Evolutionary conservation across 2,888 invertebrate genomes (phyloP).

Genomic region (Drosophila planitibia): DNA sequence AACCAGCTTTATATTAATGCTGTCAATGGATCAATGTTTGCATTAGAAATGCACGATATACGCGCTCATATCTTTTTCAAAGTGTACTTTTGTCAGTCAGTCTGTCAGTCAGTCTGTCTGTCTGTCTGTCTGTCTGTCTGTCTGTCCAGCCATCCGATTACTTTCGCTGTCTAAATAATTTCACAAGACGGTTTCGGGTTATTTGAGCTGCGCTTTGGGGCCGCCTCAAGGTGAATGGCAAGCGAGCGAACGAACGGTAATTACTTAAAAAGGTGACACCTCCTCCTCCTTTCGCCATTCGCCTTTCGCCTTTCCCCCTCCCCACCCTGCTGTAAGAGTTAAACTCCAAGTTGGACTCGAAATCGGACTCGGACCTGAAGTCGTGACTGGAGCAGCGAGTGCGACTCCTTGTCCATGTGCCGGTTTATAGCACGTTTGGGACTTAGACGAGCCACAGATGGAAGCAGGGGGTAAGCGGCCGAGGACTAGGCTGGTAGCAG

Average conservation of each 20-base stretch:
- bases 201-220: conserved; percentile 64
- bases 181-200: conserved; percentile 71
- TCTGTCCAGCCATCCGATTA: conserved; percentile 61
- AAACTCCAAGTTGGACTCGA: conserved; percentile 6
- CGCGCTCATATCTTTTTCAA: background rate
- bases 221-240: conserved; percentile 76
- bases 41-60: background rate
- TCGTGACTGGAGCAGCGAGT: conserved; percentile 32
- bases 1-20: background rate
- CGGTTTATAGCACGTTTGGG: conserved; percentile 72
- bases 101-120: background rate
- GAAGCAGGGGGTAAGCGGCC: background rate
- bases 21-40: background rate
- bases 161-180: conserved; percentile 78
- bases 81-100: conserved; percentile 2
- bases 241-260: conserved; percentile 62
- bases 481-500: background rate
- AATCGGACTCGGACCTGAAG: conserved; percentile 20
- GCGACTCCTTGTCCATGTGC: conserved; percentile 53
- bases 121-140: conserved; percentile 20
- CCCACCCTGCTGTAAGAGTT: background rate
- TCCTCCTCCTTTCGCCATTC: background rate
- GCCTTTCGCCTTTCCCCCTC: too few species aligned
- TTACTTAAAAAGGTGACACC: conserved; percentile 69
- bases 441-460: conserved; percentile 6